phyloP scores from a whole-genome alignment of 2,888 invertebrate species.

The Allophyes oxyacanthae region DNA sequence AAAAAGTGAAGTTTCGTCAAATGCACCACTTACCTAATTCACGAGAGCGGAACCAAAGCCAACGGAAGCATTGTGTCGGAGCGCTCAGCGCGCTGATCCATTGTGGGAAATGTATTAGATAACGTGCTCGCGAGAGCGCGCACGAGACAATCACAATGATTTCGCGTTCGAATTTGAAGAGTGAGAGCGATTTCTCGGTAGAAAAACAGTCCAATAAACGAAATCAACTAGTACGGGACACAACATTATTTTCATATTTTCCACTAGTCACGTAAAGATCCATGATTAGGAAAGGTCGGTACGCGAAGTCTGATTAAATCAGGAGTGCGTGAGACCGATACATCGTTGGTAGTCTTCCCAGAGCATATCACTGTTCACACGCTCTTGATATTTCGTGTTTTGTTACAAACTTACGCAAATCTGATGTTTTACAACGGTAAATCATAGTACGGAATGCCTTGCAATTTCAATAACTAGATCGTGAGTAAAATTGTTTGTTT shows the following conservation, averaged over 20 bases:
- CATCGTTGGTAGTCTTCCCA: slow-evolving; percentile 66
- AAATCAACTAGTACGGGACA: slow-evolving; percentile 6
- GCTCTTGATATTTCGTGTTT: slow-evolving; percentile 71
- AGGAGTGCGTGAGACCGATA: slow-evolving; percentile 79
- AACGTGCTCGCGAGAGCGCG: slow-evolving; percentile 80
- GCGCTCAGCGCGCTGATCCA: slow-evolving; percentile 72
- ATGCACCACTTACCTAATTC: slow-evolving; percentile 87
- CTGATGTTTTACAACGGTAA: slow-evolving; percentile 65
- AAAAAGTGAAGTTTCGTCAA: slow-evolving; percentile 87
- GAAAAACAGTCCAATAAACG: slow-evolving; percentile 34
- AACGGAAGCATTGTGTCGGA: slow-evolving; percentile 81
- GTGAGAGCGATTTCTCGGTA: slow-evolving; percentile 71
- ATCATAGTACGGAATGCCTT: slow-evolving; percentile 60
- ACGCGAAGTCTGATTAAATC: slow-evolving; percentile 76
- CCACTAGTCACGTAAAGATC: slow-evolving; percentile 73
- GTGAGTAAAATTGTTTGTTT: slow-evolving; percentile 40
- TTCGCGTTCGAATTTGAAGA: slow-evolving; percentile 75
- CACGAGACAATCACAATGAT: slow-evolving; percentile 78
- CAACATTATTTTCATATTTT: slow-evolving; percentile 57
- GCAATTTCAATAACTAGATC: slow-evolving; percentile 31
- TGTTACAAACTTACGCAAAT: slow-evolving; percentile 76
- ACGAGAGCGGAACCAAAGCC: slow-evolving; percentile 87
- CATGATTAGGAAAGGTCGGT: slow-evolving; percentile 71
- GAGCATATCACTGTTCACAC: slow-evolving; percentile 73
- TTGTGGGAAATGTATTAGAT: slow-evolving; percentile 83